Conservation (phyloP, 2,888 invertebrate genomes). For the Coenonympha arcania region DNA sequence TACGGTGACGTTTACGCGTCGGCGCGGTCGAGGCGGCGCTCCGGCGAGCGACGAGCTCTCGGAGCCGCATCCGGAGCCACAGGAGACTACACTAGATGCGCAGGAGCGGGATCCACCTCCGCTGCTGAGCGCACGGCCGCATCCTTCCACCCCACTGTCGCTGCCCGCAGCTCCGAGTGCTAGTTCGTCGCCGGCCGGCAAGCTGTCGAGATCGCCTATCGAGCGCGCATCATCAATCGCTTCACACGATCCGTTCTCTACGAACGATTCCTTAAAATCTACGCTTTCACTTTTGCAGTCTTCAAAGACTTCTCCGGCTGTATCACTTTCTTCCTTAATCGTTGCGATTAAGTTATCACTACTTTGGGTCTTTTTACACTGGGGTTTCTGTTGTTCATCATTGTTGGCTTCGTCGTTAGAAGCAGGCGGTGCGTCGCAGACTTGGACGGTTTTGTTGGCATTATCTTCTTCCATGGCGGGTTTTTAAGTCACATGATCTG, state of each 20-base stretch:
- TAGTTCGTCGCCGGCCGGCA: constrained; percentile 62
- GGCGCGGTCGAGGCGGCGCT: constrained; percentile 62
- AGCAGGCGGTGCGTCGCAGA: constrained; percentile 34
- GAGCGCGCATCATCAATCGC: constrained; percentile 61
- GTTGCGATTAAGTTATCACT: constrained; percentile 34
- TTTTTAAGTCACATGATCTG: constrained; percentile 65
- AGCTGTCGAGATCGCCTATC: constrained; percentile 58
- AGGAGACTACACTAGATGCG: constrained; percentile 84
- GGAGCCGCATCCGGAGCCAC: constrained; percentile 85
- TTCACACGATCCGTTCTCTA: constrained; percentile 52
- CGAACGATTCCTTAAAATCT: constrained; percentile 43
- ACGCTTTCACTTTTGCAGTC: constrained; percentile 35
- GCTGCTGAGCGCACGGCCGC: constrained; percentile 80
- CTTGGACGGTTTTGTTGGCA: constrained; percentile 39
- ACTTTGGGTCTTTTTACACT: constrained; percentile 33
- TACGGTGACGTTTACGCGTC: constrained; percentile 76
- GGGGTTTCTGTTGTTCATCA: constrained; percentile 32
- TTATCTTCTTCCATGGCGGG: constrained; percentile 57
- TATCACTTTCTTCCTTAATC: constrained; percentile 46
- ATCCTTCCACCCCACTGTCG: constrained; percentile 86
- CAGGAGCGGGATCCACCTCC: constrained; percentile 80
- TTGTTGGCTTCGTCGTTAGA: constrained; percentile 36
- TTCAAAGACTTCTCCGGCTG: constrained; percentile 39
- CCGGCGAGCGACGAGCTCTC: constrained; percentile 83
- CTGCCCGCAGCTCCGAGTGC: constrained; percentile 78